These are phyloP conservation scores for Germaria angustata DNA, from an alignment of 2,888 invertebrate species.

Conservation along the genomic window DNA sequence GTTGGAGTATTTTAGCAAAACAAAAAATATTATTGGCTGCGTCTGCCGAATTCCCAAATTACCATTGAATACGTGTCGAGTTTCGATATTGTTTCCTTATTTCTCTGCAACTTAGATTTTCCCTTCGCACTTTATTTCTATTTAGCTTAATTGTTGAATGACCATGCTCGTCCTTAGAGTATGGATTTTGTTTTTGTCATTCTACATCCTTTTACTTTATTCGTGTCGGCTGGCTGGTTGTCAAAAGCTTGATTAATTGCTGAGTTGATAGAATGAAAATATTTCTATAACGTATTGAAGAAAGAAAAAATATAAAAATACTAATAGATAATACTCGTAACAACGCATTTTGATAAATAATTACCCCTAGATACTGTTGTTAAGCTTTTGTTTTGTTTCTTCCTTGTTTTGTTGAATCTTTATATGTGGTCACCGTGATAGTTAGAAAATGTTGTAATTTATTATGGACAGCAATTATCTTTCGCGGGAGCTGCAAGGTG, in stretches of 20 bases:
- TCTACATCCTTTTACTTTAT: neutral
- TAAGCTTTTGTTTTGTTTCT: neutral
- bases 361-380: conserved; percentile 44
- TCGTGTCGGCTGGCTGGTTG: neutral
- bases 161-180: conserved; percentile 14
- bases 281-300: neutral
- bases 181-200: neutral
- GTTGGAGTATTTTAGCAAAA: neutral
- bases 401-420: neutral
- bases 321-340: conserved; percentile 32
- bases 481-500: no score
- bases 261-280: conserved; percentile 35
- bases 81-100: conserved; percentile 30
- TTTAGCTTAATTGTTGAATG: conserved; percentile 7
- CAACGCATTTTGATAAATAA: conserved; percentile 45
- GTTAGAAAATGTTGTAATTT: no score
- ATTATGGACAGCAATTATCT: no score
- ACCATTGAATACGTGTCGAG: conserved; percentile 35
- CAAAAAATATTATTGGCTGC: neutral
- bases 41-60: conserved; percentile 51
- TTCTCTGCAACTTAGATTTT: neutral
- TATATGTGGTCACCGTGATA: no score
- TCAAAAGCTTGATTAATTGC: conserved; percentile 55
- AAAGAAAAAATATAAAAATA: neutral
- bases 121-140: neutral